Base-by-base conservation (phyloP, 2,113 vertebrate genomes). In the Austrofundulus limnaeus region DNA sequence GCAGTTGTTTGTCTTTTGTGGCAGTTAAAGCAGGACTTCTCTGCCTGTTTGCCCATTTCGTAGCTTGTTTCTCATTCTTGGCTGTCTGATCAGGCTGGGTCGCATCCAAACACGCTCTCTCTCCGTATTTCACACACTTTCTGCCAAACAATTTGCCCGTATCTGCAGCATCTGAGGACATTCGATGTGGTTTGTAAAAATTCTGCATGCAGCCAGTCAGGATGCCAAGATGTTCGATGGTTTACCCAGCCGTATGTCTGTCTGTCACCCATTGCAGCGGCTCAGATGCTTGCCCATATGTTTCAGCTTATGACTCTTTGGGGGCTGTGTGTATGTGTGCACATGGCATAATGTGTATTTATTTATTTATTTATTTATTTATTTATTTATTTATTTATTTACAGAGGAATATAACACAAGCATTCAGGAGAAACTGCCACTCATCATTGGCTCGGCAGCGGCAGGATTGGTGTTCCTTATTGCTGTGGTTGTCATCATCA, bases 331-430 rank as follows among this genome's bases (percentile, higher is more conserved):
- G 48, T 41, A 24, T 43, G 14, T 48, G 45, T 45, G 38, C 12
- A 23, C 21, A n/a, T 47, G 56, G 21, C 45, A 23, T 20, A 39
- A 3, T 78, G 53, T 64, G 63, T 55, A 63, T 84, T 19, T 28
- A 28, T 28, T 3, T 28, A 7, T 28, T 28, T 28, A 4, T 28
- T 28, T 28, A 4, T 28, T 28, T 28, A 4, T 28, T 28, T 28
- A 7, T 28, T 28, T 28, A 7, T 28, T 47, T 73, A 17, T 70
- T 47, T 76, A 5, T 77, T 48, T 31, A 61, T 62, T 6, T 63
- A 46, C 83, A 98, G 97, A 94, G 0, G 96, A 98, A 78, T 98
- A 98, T 87, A 96, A 97, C 88, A 98, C 94, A 61, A 98, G 96
- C 17, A 94, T 99, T 75, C 95, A 97, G 89, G 97, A 99, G 92